A percentile compares a stretch with the other conserved stretches of the same genome.
phyloP scores from a whole-genome alignment of 2,888 invertebrate genomes.

The Hydraecia micacea region DNA sequence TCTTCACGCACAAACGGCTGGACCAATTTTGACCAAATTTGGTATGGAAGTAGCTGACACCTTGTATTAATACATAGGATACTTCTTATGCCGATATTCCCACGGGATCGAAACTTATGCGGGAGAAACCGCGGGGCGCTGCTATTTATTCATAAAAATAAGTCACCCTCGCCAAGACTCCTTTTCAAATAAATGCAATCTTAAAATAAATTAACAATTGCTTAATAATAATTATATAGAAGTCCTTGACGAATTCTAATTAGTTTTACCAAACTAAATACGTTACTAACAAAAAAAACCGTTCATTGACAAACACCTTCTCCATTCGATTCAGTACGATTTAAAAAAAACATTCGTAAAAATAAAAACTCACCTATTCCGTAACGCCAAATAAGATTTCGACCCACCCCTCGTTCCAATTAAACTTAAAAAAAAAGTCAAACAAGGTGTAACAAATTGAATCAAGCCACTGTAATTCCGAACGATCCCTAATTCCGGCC shows the following conservation, averaged over 20 bases:
- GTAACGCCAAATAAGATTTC: slow-evolving; percentile 25
- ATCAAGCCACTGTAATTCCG: slow-evolving; percentile 28
- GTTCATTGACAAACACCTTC: slow-evolving; percentile 37
- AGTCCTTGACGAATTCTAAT: slow-evolving; percentile 4
- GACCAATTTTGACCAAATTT: neutral
- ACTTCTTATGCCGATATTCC: neutral
- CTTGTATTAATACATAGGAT: neutral
- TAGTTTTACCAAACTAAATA: neutral
- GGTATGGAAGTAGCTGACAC: neutral
- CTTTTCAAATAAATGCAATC: no score
- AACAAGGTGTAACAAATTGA: slow-evolving; percentile 59
- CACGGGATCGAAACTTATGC: no score
- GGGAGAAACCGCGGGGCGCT: no score
- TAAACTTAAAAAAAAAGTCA: slow-evolving; percentile 35
- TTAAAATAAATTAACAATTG: neutral
- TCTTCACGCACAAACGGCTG: neutral
- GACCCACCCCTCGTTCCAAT: slow-evolving; percentile 11
- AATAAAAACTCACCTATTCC: slow-evolving; percentile 4
- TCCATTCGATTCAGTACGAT: slow-evolving; percentile 8
- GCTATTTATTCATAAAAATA: no score
- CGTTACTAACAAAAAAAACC: slow-evolving; percentile 18
- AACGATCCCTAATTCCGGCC: slow-evolving; percentile 48
- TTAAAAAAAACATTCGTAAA: slow-evolving; percentile 1
- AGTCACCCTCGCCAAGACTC: no score
- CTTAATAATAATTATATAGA: neutral